A percentile compares a stretch with the other conserved stretches of the same genome.
Conservation (phyloP, 2,888 invertebrate species). For the Limnephilus marmoratus region DNA sequence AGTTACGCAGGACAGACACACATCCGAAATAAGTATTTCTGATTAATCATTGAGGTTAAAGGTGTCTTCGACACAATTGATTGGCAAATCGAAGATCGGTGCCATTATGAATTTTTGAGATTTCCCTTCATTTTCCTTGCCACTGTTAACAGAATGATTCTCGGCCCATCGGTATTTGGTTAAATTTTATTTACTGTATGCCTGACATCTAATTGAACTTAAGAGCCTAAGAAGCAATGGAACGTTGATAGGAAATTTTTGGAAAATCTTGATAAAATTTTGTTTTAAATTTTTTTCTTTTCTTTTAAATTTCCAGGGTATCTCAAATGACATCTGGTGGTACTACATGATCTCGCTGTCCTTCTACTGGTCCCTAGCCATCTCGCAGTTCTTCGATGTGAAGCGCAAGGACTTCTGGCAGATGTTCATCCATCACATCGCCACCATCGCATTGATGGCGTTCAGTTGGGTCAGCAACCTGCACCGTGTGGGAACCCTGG, state of each 20-base stretch:
- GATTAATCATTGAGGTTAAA: background rate
- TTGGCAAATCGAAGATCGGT: background rate
- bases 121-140: background rate
- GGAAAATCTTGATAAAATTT: background rate
- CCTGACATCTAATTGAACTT: background rate
- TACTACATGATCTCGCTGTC: constrained; percentile 97
- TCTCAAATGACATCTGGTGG: constrained; percentile 93
- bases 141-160: background rate
- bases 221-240: background rate
- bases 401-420: constrained; percentile 97
- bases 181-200: background rate
- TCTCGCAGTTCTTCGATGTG: constrained; percentile 96
- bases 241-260: background rate
- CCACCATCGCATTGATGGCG: constrained; percentile 91
- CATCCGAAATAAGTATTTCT: too few species aligned
- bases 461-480: constrained; percentile 98
- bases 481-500: constrained; percentile 93
- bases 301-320: constrained; percentile 78
- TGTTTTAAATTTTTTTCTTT: background rate
- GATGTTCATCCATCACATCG: constrained; percentile 98
- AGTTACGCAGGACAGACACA: too few species aligned
- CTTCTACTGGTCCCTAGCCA: constrained; percentile 96
- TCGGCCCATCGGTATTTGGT: background rate
- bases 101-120: background rate
- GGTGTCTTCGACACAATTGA: background rate